phyloP scores from a whole-genome alignment of 1,140 invertebrate species.

The Drosophila ficusphila region DNA sequence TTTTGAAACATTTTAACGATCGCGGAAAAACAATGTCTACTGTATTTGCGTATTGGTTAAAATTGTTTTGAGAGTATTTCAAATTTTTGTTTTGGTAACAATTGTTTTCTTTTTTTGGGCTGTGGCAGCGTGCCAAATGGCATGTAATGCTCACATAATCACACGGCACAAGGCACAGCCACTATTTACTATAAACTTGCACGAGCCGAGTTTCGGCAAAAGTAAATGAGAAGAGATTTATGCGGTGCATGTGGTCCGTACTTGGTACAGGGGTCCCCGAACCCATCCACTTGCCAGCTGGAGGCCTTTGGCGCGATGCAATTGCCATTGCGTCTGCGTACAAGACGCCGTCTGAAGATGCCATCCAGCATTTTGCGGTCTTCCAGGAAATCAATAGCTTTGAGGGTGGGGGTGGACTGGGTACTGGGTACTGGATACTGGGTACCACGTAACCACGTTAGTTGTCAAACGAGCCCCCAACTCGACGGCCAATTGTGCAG shows the following conservation, averaged over 20 bases:
- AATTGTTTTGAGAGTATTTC: constrained; percentile 3
- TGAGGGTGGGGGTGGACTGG: constrained; percentile 43
- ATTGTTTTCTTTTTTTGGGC: neutral
- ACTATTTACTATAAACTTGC: constrained; percentile 54
- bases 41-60: no score
- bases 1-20: no score
- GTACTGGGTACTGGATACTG: constrained; percentile 58
- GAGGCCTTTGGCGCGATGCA: constrained; percentile 14
- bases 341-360: constrained; percentile 54
- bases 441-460: constrained; percentile 58
- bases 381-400: constrained; percentile 65
- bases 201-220: constrained; percentile 50
- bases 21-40: no score
- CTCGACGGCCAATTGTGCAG: constrained; percentile 69
- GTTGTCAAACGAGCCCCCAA: constrained; percentile 73
- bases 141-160: constrained; percentile 68
- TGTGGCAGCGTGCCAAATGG: constrained; percentile 64
- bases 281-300: constrained; percentile 28
- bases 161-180: constrained; percentile 24
- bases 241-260: constrained; percentile 64
- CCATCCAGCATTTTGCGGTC: constrained; percentile 58
- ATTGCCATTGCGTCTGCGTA: constrained; percentile 3
- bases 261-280: constrained; percentile 51
- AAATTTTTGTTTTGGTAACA: neutral
- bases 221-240: constrained; percentile 75